These are phyloP conservation scores for Periophthalmus magnuspinnatus DNA, from an alignment of 2,797 vertebrate genomes.

Conservation along the genomic window DNA sequence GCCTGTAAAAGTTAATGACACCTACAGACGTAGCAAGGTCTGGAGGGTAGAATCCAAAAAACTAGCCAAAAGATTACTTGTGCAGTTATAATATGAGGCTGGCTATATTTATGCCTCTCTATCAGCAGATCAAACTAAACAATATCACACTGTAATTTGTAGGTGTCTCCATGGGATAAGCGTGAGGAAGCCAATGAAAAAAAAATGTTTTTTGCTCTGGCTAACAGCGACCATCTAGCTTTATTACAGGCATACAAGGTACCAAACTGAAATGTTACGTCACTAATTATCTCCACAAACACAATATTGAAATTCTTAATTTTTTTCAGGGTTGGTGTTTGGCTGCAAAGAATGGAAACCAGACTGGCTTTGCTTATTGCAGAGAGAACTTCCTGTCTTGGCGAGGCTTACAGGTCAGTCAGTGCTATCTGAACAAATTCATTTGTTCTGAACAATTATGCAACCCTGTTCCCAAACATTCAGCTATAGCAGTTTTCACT, in stretches of 20 bases:
- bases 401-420: constrained; percentile 86
- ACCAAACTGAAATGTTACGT: no score
- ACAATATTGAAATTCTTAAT: neutral
- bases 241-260: constrained; percentile 95
- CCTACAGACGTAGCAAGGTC: no score
- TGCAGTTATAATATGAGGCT: no score
- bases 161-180: constrained; percentile 98
- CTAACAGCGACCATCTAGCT: constrained; percentile 93
- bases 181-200: constrained; percentile 93
- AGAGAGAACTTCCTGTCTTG: constrained; percentile 92
- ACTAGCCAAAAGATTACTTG: no score
- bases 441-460: neutral
- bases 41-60: no score
- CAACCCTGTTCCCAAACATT: neutral
- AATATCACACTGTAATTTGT: constrained; percentile 1
- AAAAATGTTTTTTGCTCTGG: constrained; percentile 89
- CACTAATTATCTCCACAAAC: no score
- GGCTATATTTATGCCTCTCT: neutral
- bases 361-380: constrained; percentile 86
- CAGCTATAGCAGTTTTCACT: neutral
- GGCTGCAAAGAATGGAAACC: constrained; percentile 80
- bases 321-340: constrained; percentile 86
- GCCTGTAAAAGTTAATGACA: no score
- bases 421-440: neutral
- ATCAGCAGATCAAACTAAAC: neutral